Percentiles rank a stretch among this genome's conserved stretches.
phyloP scores from a whole-genome alignment of 23 tunicate genomes.

The Halocynthia roretzi region DNA sequence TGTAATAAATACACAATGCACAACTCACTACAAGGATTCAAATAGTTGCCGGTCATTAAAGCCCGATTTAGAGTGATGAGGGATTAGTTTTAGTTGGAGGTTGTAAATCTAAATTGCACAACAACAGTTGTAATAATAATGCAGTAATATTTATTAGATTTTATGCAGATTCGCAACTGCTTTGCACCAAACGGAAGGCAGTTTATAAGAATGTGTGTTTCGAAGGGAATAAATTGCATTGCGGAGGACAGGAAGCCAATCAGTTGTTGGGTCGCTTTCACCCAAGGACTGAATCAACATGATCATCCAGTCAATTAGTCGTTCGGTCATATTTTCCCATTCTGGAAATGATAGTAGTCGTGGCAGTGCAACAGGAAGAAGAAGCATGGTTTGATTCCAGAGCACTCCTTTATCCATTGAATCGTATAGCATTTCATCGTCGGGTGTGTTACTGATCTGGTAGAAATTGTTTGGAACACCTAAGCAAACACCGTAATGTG shows the following conservation, averaged over 20 bases:
- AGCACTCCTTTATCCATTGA: neutral
- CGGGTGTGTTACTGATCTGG: neutral
- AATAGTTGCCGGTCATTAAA: too few species aligned
- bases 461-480: neutral
- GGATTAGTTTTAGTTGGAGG: too few species aligned
- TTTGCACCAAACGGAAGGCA: conserved; percentile 12
- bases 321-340: conserved; percentile 7
- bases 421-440: neutral
- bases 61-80: too few species aligned
- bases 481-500: neutral
- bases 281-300: neutral
- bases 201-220: neutral
- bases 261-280: neutral
- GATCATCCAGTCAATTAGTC: conserved; percentile 22
- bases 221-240: neutral
- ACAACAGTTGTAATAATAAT: too few species aligned
- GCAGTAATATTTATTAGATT: too few species aligned
- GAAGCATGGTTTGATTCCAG: neutral
- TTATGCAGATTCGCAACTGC: neutral
- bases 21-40: too few species aligned
- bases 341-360: neutral
- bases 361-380: neutral
- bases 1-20: too few species aligned
- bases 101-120: too few species aligned
- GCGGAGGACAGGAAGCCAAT: neutral